Percentiles rank a stretch among this genome's conserved stretches.
Evolutionary conservation across 2,113 vertebrate genomes (phyloP).

Genomic region (Halcyon malimbica): DNA sequence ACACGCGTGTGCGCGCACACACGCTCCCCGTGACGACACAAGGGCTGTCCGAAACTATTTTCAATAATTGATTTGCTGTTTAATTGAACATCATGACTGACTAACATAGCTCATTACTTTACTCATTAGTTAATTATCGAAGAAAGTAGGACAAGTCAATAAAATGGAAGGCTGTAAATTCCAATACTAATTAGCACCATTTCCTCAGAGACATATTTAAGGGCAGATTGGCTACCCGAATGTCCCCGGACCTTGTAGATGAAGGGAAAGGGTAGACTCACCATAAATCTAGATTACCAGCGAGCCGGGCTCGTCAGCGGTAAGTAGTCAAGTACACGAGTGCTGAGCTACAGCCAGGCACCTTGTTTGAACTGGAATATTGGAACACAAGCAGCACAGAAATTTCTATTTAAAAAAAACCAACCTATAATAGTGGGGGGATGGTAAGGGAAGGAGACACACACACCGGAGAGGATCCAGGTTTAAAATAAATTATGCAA

Average conservation of each 20-base stretch:
- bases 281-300: slow-evolving; percentile 73
- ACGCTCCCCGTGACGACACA: slow-evolving; percentile 53
- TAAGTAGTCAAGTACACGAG: slow-evolving; percentile 26
- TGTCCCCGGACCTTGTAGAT: slow-evolving; percentile 88
- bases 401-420: slow-evolving; percentile 25
- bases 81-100: slow-evolving; percentile 99
- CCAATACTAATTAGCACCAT: slow-evolving; percentile 98
- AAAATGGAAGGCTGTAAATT: slow-evolving; percentile 99
- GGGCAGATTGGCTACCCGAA: slow-evolving; percentile 98
- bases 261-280: slow-evolving; percentile 77
- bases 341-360: background rate
- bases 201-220: slow-evolving; percentile 99
- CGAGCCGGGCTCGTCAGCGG: slow-evolving; percentile 15
- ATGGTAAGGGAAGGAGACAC: background rate
- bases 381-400: background rate
- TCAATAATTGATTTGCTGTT: slow-evolving; percentile 99
- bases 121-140: slow-evolving; percentile 99
- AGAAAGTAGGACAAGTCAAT: slow-evolving; percentile 99
- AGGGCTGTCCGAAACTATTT: slow-evolving; percentile 93
- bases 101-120: slow-evolving; percentile 99
- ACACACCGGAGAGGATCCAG: background rate
- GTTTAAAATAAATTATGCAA: slow-evolving; percentile 39
- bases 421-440: background rate
- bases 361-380: background rate
- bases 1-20: slow-evolving; percentile 27